phyloP scores from a whole-genome alignment of 2,113 vertebrate species.

The Lophius piscatorius region DNA sequence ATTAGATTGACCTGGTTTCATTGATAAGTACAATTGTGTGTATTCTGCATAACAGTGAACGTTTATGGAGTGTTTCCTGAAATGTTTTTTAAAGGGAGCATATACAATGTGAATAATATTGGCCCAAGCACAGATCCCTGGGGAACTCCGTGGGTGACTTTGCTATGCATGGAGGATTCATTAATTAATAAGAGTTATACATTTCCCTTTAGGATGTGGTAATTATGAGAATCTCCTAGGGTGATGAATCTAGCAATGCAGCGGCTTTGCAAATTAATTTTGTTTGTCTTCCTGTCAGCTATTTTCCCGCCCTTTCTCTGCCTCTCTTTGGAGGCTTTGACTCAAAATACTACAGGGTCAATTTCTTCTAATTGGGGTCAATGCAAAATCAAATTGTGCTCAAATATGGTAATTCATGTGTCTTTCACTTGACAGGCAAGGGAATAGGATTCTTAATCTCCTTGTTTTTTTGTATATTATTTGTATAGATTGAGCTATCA shows the following conservation, averaged over 20 bases:
- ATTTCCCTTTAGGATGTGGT: constrained; percentile 42
- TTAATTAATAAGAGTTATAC: constrained; percentile 37
- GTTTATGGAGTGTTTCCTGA: too few relatives aligned
- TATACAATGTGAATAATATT: too few relatives aligned
- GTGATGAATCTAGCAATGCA: constrained; percentile 15
- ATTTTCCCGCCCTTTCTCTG: constrained; percentile 3
- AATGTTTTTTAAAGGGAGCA: too few relatives aligned
- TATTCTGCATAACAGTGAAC: too few relatives aligned
- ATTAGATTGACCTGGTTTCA: too few relatives aligned
- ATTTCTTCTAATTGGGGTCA: constrained; percentile 69
- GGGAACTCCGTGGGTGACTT: too few relatives aligned
- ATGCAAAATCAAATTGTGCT: constrained; percentile 54
- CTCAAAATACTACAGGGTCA: constrained; percentile 42
- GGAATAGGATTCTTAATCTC: constrained; percentile 62
- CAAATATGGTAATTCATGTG: constrained; percentile 61
- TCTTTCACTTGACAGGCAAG: constrained; percentile 61
- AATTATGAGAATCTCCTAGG: constrained; percentile 22
- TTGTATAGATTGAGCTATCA: constrained; percentile 67
- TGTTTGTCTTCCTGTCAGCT: constrained; percentile 45
- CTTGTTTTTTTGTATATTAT: constrained; percentile 52
- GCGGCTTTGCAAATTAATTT: constrained; percentile 16
- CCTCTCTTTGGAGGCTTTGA: constrained; percentile 13
- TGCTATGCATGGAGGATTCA: too few relatives aligned
- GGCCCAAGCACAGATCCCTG: too few relatives aligned
- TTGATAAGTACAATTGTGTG: too few relatives aligned